phyloP scores from a whole-genome alignment of 2,797 vertebrate species.

The Sebastolobus altivelis region DNA sequence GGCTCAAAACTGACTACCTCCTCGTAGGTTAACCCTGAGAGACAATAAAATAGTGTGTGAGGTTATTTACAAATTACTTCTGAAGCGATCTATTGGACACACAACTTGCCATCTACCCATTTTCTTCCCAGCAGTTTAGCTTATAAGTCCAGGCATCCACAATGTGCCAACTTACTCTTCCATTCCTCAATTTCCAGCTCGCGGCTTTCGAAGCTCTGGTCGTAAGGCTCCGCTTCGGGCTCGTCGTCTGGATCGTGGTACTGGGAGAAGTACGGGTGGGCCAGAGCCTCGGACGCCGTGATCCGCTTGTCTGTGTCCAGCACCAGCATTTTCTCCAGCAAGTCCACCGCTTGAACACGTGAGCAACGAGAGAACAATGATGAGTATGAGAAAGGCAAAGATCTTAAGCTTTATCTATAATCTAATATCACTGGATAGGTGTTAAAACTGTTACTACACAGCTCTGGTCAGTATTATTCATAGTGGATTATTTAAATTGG shows the following conservation, averaged over 20 bases:
- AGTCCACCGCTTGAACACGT: constrained; percentile 89
- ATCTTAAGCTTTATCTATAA: not conserved
- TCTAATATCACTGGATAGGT: not conserved
- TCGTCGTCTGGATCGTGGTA: constrained; percentile 98
- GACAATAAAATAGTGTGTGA: constrained; percentile 1
- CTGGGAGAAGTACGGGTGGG: constrained; percentile 94
- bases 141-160: not conserved
- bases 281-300: constrained; percentile 93
- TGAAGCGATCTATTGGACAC: not conserved
- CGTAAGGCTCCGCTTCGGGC: constrained; percentile 95
- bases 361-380: not conserved
- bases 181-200: constrained; percentile 97
- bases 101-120: not conserved
- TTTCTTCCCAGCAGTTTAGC: not conserved
- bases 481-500: not conserved
- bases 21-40: constrained; percentile 93
- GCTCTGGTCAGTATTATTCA: not conserved
- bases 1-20: constrained; percentile 95
- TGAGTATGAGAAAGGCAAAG: not conserved
- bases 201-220: constrained; percentile 97
- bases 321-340: constrained; percentile 98
- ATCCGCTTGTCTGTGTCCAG: constrained; percentile 97
- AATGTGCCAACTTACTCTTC: constrained; percentile 90
- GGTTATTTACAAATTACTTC: not conserved
- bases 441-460: not conserved